Percentiles rank a stretch among this genome's conserved stretches.
These are phyloP conservation scores for Phymatocera aterrima DNA, from an alignment of 2,888 invertebrate species.

Conservation along the genomic window DNA sequence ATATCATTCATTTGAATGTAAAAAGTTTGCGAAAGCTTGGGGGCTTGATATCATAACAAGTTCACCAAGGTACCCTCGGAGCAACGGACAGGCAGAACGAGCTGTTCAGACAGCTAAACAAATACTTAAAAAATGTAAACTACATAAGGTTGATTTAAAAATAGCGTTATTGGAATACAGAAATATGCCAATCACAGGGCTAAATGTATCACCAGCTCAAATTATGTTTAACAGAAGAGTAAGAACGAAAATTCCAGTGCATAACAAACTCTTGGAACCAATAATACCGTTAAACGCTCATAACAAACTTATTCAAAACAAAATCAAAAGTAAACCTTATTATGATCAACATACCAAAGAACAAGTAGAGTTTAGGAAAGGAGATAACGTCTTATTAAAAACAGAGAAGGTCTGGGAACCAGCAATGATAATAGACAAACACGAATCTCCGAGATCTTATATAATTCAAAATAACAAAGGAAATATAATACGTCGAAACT, in stretches of 20 bases:
- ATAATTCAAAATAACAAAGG: background rate
- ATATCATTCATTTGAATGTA: conserved; percentile 18
- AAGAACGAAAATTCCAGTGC: conserved; percentile 41
- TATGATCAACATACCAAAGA: background rate
- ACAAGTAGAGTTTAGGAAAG: background rate
- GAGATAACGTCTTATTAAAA: background rate
- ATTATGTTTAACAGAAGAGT: conserved; percentile 32
- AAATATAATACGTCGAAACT: background rate
- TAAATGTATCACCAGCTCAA: conserved; percentile 33
- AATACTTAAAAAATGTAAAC: conserved; percentile 39
- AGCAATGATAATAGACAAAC: background rate
- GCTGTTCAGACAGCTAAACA: conserved; percentile 49
- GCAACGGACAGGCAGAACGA: conserved; percentile 44
- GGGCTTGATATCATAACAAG: conserved; percentile 25
- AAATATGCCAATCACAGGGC: background rate
- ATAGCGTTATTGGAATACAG: conserved; percentile 33
- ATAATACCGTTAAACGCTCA: background rate
- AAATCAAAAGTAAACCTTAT: background rate
- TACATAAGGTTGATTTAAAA: background rate
- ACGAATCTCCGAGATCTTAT: conserved; percentile 7
- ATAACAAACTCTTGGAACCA: conserved; percentile 22
- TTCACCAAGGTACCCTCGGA: conserved; percentile 35
- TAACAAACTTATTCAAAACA: background rate
- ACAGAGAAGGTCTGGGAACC: conserved; percentile 10
- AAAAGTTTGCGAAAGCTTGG: conserved; percentile 34